phyloP scores from a whole-genome alignment of 53 echinoderm and acorn worm genomes.

The Hippasteria phrygiana region DNA sequence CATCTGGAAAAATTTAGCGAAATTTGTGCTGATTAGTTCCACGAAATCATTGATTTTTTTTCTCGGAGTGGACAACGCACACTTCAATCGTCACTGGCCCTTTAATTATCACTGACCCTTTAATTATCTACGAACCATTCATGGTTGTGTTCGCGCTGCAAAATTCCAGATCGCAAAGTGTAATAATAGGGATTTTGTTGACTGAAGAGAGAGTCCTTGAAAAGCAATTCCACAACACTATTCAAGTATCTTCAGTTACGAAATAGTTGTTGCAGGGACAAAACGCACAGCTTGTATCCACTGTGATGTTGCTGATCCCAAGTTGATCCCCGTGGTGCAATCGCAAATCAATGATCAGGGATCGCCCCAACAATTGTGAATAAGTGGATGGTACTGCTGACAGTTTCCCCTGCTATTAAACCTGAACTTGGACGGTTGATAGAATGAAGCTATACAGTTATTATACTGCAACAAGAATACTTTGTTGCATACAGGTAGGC shows the following conservation, averaged over 20 bases:
- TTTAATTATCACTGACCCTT: background rate
- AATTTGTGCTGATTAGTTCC: too few species aligned
- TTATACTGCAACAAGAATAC: too few species aligned
- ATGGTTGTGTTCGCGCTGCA: too few species aligned
- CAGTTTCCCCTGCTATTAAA: too few species aligned
- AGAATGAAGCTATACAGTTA: too few species aligned
- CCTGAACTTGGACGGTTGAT: too few species aligned
- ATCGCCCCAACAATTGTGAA: background rate
- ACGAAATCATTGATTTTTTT: too few species aligned
- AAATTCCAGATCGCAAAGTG: background rate
- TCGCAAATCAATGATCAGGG: constrained; percentile 7
- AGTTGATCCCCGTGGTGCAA: background rate
- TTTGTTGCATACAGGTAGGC: too few species aligned
- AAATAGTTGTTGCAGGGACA: constrained; percentile 24
- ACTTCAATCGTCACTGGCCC: background rate
- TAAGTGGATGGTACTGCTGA: too few species aligned
- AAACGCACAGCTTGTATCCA: background rate
- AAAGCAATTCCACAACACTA: background rate
- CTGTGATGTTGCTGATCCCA: background rate
- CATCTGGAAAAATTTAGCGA: too few species aligned
- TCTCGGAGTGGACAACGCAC: background rate
- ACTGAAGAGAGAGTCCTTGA: constrained; percentile 3
- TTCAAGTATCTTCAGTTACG: background rate
- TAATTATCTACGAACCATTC: background rate
- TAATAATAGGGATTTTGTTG: background rate